Evolutionary conservation across 1,140 invertebrate genomes (phyloP), one percentile per base, ranked within the genome.

Genomic region (Sitobion miscanthi): DNA sequence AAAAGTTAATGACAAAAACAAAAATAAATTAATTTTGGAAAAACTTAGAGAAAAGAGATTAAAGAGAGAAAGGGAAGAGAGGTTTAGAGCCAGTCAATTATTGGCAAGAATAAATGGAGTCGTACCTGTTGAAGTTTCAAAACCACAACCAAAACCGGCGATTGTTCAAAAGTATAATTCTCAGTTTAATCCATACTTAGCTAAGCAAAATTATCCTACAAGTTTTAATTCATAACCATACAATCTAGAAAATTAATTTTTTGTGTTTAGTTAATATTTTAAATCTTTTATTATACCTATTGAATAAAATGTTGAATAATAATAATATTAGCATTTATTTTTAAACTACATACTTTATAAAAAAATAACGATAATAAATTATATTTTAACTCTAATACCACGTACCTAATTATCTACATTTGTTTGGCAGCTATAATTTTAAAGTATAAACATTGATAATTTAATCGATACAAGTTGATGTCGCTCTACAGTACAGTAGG

Each of bases 101-200:
- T 95, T 99, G 77, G 96, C 96, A 21, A 96, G 96, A 95, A 92
- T 97, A 3, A 95, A 95, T 95, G 96, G 96, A n/a, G 95, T 96
- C 94, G 94, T 94, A 38, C 94, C 94, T 93, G 91, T 94, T 57
- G 93, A 94, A 38, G 93, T 95, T 87, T 94, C 62, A 95, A 89
- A 94, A 94, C 93, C 94, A 94, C 93, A 94, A 89, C 77, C 95
- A 90, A 94, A 95, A 94, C 94, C 95, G 89, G 94, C 94, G 94
- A 95, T 96, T 7, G 96, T 96, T 94, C 97, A 97, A 94, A 97
- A 97, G 95, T 99, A 99, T 95, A 98, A 98, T 96, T 98, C 98
- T 17, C 98, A 99, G 95, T 99, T 98, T 95, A 99, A 98, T 96
- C 98, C 98, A 90, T 96, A 98, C 95, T 95, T 98, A 57, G 98